These are phyloP conservation scores for Myrmecobius fasciatus DNA, from an alignment of 2,113 vertebrate genomes.

Conservation along the genomic window DNA sequence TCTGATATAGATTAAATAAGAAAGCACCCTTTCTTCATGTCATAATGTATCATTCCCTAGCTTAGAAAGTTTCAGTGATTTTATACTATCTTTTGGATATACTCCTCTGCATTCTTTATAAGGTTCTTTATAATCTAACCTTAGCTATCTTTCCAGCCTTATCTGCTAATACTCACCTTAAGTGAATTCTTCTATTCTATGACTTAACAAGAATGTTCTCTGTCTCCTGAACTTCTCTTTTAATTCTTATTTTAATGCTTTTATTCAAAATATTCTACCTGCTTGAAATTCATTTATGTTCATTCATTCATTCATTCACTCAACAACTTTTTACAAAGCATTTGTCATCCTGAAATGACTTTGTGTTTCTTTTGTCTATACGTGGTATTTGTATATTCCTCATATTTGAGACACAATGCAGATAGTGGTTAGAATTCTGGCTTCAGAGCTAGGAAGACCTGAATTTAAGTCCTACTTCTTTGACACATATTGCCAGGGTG, in stretches of 20 bases:
- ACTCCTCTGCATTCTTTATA: neutral
- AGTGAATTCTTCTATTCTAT: neutral
- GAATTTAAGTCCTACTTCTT: neutral
- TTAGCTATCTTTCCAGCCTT: neutral
- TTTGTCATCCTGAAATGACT: neutral
- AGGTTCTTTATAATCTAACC: neutral
- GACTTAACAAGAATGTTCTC: neutral
- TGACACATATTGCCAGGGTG: neutral
- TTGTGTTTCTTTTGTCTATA: neutral
- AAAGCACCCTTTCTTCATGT: no score
- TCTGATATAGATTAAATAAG: no score
- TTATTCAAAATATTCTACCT: neutral
- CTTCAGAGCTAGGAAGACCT: neutral
- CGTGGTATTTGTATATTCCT: neutral
- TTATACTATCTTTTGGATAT: neutral
- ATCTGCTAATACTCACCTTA: neutral
- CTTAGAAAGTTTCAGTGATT: neutral
- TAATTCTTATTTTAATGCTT: neutral
- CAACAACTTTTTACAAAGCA: neutral
- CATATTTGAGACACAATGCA: neutral
- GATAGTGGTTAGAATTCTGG: neutral
- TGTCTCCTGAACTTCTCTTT: neutral
- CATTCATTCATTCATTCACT: neutral
- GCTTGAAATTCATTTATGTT: neutral
- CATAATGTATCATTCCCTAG: no score